Evolutionary conservation across 2,888 invertebrate genomes (phyloP).

Genomic region (Iselma pallidipennis): DNA sequence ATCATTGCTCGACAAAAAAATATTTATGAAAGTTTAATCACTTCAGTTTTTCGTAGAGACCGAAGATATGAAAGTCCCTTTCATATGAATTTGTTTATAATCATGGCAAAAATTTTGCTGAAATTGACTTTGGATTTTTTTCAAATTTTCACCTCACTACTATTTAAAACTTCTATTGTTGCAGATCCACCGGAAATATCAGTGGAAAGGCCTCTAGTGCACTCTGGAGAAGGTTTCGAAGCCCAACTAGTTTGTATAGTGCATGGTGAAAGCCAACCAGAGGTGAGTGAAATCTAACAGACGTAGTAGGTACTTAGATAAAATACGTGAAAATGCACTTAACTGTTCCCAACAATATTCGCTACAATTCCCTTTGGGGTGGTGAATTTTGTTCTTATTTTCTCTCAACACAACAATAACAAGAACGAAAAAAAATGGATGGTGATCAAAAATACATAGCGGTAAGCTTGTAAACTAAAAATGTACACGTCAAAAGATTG

Average conservation of each 20-base stretch:
- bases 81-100: no score
- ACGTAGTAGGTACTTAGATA: no score
- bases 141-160: not conserved
- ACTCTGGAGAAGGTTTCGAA: conserved; percentile 69
- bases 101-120: not conserved
- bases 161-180: conserved; percentile 45
- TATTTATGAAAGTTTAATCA: no score
- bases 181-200: conserved; percentile 64
- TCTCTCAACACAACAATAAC: not conserved
- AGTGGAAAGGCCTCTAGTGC: conserved; percentile 67
- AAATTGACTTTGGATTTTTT: not conserved
- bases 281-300: conserved; percentile 58
- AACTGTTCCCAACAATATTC: not conserved
- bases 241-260: conserved; percentile 71
- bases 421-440: not conserved
- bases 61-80: no score
- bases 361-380: no score
- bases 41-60: no score
- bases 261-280: conserved; percentile 68
- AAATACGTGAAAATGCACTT: not conserved
- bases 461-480: not conserved
- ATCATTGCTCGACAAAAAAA: no score
- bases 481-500: not conserved
- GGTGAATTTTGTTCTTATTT: not conserved
- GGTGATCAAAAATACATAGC: not conserved